Conservation (phyloP, 1,140 invertebrate genomes). For the Zaprionus davidi region DNA sequence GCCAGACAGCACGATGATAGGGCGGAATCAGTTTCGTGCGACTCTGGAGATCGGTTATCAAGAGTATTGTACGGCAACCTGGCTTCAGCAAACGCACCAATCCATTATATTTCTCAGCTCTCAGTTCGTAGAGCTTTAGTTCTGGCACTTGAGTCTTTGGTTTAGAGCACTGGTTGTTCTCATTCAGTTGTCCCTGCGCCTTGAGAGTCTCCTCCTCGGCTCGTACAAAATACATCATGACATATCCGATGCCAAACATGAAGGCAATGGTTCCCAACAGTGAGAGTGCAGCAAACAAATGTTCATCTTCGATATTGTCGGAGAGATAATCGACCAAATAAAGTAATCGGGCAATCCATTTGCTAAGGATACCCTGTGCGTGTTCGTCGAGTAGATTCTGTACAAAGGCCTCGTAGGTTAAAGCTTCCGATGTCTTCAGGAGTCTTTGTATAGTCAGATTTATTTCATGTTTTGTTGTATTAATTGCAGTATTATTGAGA, state of each 20-base stretch:
- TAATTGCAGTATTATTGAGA: slow-evolving; percentile 86
- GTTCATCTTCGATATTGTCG: slow-evolving; percentile 91
- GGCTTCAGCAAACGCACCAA: slow-evolving; percentile 96
- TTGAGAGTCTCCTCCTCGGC: slow-evolving; percentile 92
- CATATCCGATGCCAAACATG: slow-evolving; percentile 92
- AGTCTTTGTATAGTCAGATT: slow-evolving; percentile 90
- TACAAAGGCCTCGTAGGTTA: slow-evolving; percentile 89
- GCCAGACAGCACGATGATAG: slow-evolving; percentile 97
- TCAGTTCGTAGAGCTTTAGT: slow-evolving; percentile 94
- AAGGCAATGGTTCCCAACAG: slow-evolving; percentile 92
- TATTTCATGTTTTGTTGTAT: slow-evolving; percentile 90
- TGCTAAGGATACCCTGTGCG: slow-evolving; percentile 89
- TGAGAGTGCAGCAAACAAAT: slow-evolving; percentile 92
- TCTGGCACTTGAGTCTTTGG: slow-evolving; percentile 84
- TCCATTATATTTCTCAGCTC: slow-evolving; percentile 97
- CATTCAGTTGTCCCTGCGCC: slow-evolving; percentile 84
- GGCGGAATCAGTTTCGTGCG: slow-evolving; percentile 93
- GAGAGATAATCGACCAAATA: slow-evolving; percentile 90
- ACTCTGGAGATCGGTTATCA: slow-evolving; percentile 95
- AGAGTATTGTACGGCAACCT: slow-evolving; percentile 95
- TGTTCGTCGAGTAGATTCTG: slow-evolving; percentile 91
- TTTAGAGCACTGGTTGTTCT: slow-evolving; percentile 50
- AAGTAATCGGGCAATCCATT: slow-evolving; percentile 88
- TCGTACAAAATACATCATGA: slow-evolving; percentile 94
- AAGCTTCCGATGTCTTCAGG: slow-evolving; percentile 88